Percentiles rank a stretch among this genome's conserved stretches.
These are phyloP conservation scores for Troides helena DNA, from an alignment of 2,888 invertebrate genomes.

Conservation along the genomic window DNA sequence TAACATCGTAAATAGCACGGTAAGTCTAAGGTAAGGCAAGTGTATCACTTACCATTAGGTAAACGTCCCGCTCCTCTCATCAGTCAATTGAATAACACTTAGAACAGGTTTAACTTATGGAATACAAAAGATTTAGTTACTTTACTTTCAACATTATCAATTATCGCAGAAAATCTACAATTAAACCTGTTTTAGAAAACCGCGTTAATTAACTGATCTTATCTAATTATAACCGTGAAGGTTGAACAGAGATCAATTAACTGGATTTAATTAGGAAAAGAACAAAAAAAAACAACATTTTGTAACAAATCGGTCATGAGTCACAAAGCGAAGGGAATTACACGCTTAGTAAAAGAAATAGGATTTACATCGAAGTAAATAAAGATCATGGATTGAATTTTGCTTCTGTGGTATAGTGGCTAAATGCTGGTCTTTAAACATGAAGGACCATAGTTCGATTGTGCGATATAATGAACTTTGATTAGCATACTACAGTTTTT, in stretches of 20 bases:
- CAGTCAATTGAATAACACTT: no score
- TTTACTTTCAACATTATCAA: not conserved
- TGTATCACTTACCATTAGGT: no score
- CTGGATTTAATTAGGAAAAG: not conserved
- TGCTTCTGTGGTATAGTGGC: not conserved
- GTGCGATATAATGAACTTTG: no score
- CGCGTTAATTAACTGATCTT: constrained; percentile 25
- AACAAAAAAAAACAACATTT: constrained; percentile 6
- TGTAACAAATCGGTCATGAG: constrained; percentile 19
- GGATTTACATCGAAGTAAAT: not conserved
- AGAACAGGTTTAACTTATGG: not conserved
- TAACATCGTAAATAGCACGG: no score
- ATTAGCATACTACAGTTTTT: no score
- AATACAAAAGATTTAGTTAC: not conserved
- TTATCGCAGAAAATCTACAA: constrained; percentile 9
- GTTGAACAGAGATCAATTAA: constrained; percentile 23
- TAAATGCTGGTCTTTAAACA: no score
- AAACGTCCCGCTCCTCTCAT: no score
- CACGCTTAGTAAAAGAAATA: no score
- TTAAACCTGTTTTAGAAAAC: constrained; percentile 22
- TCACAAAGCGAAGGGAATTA: constrained; percentile 1
- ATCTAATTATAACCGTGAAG: constrained; percentile 25
- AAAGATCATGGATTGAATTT: not conserved
- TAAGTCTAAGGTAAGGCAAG: no score
- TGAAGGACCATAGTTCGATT: no score